A percentile compares a stretch with the other conserved stretches of the same genome.
Evolutionary conservation across 2,797 vertebrate species (phyloP).

Genomic region (Cryptoblepharus egeriae): DNA sequence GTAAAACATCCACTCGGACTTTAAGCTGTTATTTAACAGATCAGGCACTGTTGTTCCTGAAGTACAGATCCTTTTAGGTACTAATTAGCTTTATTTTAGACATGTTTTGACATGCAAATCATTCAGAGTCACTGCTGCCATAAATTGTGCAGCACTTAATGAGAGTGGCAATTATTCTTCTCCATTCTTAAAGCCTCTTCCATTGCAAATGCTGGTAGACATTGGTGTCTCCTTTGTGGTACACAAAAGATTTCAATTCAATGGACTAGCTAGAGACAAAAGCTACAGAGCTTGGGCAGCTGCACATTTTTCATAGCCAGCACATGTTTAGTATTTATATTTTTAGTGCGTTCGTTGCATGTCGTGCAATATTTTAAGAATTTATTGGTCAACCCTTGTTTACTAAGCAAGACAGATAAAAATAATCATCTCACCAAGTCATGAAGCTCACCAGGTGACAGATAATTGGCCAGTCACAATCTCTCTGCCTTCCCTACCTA

Average conservation of each 20-base stretch:
- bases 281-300: neutral
- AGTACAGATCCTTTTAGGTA: conserved; percentile 66
- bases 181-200: conserved; percentile 57
- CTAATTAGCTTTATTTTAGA: conserved; percentile 67
- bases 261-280: conserved; percentile 9
- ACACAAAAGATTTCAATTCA: conserved; percentile 49
- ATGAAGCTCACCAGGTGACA: neutral
- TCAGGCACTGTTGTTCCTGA: conserved; percentile 52
- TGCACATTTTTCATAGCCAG: neutral
- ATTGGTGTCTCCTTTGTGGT: conserved; percentile 18
- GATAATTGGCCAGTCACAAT: neutral
- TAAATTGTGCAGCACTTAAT: conserved; percentile 69
- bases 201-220: conserved; percentile 46
- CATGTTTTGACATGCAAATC: conserved; percentile 73
- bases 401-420: neutral
- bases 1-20: conserved; percentile 52
- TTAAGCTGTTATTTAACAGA: conserved; percentile 56
- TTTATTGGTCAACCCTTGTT: neutral
- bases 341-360: neutral
- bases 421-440: neutral
- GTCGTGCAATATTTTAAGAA: neutral
- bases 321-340: neutral
- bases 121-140: conserved; percentile 36
- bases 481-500: neutral
- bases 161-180: conserved; percentile 63